Evolutionary conservation across 2,888 invertebrate genomes (phyloP), one percentile per base, ranked within the genome.

Genomic region (Silvanus unidentatus): DNA sequence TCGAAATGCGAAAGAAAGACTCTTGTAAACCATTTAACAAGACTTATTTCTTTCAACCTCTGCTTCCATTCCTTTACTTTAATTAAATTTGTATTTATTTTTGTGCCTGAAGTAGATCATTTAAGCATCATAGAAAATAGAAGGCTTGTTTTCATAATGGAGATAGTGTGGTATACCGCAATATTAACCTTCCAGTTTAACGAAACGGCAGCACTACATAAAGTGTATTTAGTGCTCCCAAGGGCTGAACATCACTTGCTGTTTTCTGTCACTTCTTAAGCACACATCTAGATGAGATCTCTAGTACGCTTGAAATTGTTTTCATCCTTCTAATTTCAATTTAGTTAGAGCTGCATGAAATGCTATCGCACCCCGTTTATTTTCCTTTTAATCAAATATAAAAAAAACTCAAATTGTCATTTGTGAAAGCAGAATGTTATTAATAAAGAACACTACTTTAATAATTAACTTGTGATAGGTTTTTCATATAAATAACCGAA

Each of bases 261-360:
- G 32, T 32, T 32, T 32, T 32, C 32, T 32, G 32, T 12, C 32
- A 11, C 32, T 32, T 32, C 32, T 32, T 32, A 12, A 32, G 32
- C 32, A 32, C 32, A 32, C 32, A 32, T 32, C 32, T 32, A 32
- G 32, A 32, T 32, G 32, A 32, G 32, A 32, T 32, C 32, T 32
- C 32, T 11, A 32, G 32, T 12, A 32, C n/a, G 32, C 32, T 32
- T 32, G 32, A 32, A 32, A 32, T 32, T 32, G 32, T 32, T 32
- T 32, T 32, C 32, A 32, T 11, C 32, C 32, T 22, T 4, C 32
- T 32, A 32, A 32, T 32, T 32, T 32, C 32, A 32, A 32, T 32
- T 32, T 32, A 32, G 32, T 32, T 32, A 32, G 11, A 8, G 11
- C 4, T 12, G 11, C 12, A 32, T 32, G 32, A 32, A 32, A 3